Conservation (phyloP, 2,888 invertebrate species). For the Timandra comae region DNA sequence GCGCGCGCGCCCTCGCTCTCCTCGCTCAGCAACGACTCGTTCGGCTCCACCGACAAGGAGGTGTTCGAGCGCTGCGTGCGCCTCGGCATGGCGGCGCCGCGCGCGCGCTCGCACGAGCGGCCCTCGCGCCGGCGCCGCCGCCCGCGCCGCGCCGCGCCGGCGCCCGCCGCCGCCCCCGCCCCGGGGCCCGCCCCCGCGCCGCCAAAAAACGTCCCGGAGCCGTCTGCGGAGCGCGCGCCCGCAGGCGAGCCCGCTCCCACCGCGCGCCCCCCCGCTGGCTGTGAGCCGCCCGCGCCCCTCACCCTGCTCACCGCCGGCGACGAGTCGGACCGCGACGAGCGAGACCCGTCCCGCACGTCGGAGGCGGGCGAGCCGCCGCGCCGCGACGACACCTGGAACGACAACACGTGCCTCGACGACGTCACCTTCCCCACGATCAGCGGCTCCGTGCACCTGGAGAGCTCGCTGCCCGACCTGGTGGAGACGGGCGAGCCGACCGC, state of each 20-base stretch:
- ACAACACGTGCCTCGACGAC: slow-evolving; percentile 86
- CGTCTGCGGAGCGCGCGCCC: slow-evolving; percentile 81
- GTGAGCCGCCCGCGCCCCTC: slow-evolving; percentile 62
- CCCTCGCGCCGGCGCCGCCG: slow-evolving; percentile 24
- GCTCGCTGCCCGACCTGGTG: slow-evolving; percentile 65
- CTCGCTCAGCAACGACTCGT: slow-evolving; percentile 69
- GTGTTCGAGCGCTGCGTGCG: slow-evolving; percentile 87
- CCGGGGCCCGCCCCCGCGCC: slow-evolving; percentile 6
- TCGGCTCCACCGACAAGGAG: slow-evolving; percentile 78
- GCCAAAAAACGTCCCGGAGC: slow-evolving; percentile 85
- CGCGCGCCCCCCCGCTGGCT: slow-evolving; percentile 64
- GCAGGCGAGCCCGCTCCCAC: slow-evolving; percentile 59
- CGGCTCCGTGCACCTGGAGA: slow-evolving; percentile 82
- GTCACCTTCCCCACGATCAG: slow-evolving; percentile 89
- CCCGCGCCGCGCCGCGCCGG: slow-evolving; percentile 11
- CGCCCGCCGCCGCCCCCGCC: slow-evolving; percentile 14
- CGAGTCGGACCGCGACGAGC: slow-evolving; percentile 54
- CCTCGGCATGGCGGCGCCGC: slow-evolving; percentile 81
- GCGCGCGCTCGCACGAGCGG: slow-evolving; percentile 43
- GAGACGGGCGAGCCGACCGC: slow-evolving; percentile 59
- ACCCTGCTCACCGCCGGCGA: slow-evolving; percentile 52
- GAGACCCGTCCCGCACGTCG: slow-evolving; percentile 69
- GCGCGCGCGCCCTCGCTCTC: slow-evolving; percentile 43
- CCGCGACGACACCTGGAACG: slow-evolving; percentile 84
- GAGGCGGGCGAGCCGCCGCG: slow-evolving; percentile 30